A percentile compares a stretch with the other conserved stretches of the same genome.
Conservation (phyloP, 2,113 vertebrate species). For the Megaleporinus macrocephalus region DNA sequence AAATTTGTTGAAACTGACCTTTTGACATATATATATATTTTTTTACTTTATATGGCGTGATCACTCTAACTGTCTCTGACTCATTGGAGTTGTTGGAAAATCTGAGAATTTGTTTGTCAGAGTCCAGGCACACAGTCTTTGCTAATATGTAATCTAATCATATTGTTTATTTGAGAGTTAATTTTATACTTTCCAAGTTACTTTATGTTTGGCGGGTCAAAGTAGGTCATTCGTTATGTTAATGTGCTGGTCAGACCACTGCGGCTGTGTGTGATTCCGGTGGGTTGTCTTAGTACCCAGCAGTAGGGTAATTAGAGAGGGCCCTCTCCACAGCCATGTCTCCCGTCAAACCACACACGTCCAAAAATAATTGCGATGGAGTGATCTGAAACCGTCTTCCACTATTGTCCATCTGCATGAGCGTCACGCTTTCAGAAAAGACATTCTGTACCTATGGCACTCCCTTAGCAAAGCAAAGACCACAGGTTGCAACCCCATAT, state of each 20-base stretch:
- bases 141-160: constrained; percentile 24
- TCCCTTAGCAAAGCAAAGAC: not conserved
- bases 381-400: constrained; percentile 4
- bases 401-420: constrained; percentile 1
- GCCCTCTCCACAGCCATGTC: constrained; percentile 4
- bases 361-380: constrained; percentile 38
- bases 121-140: not conserved
- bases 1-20: constrained; percentile 11
- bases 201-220: not conserved
- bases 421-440: not conserved
- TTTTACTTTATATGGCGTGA: constrained; percentile 38
- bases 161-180: constrained; percentile 22
- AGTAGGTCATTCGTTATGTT: constrained; percentile 26
- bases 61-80: not conserved
- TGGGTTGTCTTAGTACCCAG: constrained; percentile 16
- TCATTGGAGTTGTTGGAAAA: not conserved
- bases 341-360: constrained; percentile 24
- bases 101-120: not conserved
- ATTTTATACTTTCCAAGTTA: not conserved
- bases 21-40: not conserved
- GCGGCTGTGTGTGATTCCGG: not conserved
- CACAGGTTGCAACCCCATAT: not conserved
- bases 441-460: not conserved
- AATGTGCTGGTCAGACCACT: not conserved
- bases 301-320: constrained; percentile 34